Evolutionary conservation across 2,113 vertebrate species (phyloP), one percentile per base, ranked within the genome.

Genomic region (Zingel zingel): DNA sequence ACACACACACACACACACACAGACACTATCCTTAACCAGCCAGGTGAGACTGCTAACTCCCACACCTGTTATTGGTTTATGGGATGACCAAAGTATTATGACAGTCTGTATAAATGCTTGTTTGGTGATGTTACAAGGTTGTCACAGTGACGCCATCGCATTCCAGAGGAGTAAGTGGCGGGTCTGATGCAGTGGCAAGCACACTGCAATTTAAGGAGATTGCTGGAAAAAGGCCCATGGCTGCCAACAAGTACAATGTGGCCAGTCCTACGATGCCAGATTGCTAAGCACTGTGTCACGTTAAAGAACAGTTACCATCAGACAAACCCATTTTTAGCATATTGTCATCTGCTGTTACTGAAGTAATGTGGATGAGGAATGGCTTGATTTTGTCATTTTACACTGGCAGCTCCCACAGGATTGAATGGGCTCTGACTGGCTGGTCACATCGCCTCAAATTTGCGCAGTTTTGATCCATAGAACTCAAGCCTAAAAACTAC

Each of bases 211-310:
- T 64, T 71, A 25, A 76, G 66, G 21, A 71, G 65, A 71, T 79
- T 85, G 53, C 74, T 70, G 36, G 12, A 47, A 53, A 76, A 83
- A 67, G 19, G 27, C 72, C 70, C 53, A 47, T 36, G 2, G 3
- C 51, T 82, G 65, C 75, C 14, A 74, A 68, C 61, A 77, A 75
- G 50, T 77, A 66, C 62, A 82, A 74, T 82, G 25, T 67, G 33
- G 48, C 30, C 25, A 27, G 30, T 58, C 23, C 6, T 18, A 12
- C 63, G 27, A 71, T 7, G 19, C 47, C 61, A 64, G 56, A 71
- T 67, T 56, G 39, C 53, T 36, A 77, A 79, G 19, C 64, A 73
- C 71, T 64, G 47, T 77, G 77, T 14, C n/a, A 36, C 10, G 51
- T 54, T 14, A 58, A 82, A 75, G 62, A 73, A 73, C 56, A 67